These are phyloP conservation scores for Telmatochromis sp. DNA, from an alignment of 2,113 vertebrate genomes.

Conservation along the genomic window DNA sequence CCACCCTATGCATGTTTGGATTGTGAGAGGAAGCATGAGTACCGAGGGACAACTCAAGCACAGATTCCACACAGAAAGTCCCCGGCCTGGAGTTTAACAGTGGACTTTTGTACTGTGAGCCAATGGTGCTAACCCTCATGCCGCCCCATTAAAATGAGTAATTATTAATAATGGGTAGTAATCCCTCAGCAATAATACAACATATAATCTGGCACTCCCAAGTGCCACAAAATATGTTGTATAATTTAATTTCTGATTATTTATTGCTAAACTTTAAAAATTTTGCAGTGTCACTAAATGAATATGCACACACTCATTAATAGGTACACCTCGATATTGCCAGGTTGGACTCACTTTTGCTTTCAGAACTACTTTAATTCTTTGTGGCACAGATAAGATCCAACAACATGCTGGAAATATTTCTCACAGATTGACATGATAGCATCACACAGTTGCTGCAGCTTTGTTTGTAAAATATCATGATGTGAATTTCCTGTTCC, in stretches of 20 bases:
- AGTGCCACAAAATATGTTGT: not conserved
- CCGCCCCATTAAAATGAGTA: not conserved
- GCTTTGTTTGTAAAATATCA: not conserved
- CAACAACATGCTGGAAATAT: not conserved
- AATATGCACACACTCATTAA: not conserved
- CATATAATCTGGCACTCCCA: not conserved
- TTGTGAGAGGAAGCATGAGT: not conserved
- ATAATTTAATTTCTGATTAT: not conserved
- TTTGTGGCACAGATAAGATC: accelerated
- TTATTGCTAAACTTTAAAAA: not conserved
- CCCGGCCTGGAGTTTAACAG: not conserved
- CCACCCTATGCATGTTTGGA: not conserved
- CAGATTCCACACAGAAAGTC: not conserved
- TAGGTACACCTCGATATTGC: accelerated
- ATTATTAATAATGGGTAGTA: not conserved
- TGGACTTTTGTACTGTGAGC: not conserved
- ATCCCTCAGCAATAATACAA: not conserved
- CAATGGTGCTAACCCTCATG: accelerated
- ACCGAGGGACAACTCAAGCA: not conserved
- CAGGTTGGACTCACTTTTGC: not conserved
- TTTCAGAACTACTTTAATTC: not conserved
- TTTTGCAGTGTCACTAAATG: accelerated
- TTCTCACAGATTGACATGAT: not conserved
- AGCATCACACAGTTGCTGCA: not conserved
- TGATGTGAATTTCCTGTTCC: not conserved